Base-by-base conservation (phyloP, 2,888 invertebrate genomes). In the Sarcophaga caerulescens region DNA sequence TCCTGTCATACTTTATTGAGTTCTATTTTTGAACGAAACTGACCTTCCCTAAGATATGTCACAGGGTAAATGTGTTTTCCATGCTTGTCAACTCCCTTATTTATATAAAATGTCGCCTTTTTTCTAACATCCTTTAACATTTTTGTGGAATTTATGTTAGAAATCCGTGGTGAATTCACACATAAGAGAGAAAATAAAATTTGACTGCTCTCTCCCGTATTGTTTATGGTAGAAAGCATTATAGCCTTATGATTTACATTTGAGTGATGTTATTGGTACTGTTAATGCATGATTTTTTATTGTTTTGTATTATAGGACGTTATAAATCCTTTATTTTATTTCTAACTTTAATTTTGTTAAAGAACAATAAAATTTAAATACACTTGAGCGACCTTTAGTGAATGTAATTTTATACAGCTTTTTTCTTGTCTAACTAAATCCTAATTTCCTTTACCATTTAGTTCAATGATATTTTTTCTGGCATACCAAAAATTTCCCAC, bases 21-120 rank as follows among this genome's bases (percentile, higher is more conserved):
- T 21, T 21, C 62, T 19, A 69, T 21, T 47, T 63, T 79, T 62
- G 35, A n/a, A 10, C 19, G 76, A 60, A 66, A 80, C 84, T 84
- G 79, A 84, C 84, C 84, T 76, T 76, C 71, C 79, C 66, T 66
- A 84, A 76, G 70, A 65, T 62, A 59, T 59, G n/a, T 44, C 65
- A 63, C 59, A 65, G 59, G 69, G 76, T 47, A 71, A 84, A 71
- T 80, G 60, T 75, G 60, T 70, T 60, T 76, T 60, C 25, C 17
- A 45, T 63, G n/a, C 1, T 17, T 62, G 71, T 65, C 78, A 45
- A 79, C 73, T 74, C 69, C 83, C 73, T 57, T 78, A 74, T 78
- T 78, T 63, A 73, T 62, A 66, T n/a, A 44, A 62, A 62, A 23
- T 45, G 25, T 57, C 35, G 35, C 10, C 35, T 35, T 35, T 45